Conservation (phyloP, 2,888 invertebrate species). For the Cybosia mesomella region DNA sequence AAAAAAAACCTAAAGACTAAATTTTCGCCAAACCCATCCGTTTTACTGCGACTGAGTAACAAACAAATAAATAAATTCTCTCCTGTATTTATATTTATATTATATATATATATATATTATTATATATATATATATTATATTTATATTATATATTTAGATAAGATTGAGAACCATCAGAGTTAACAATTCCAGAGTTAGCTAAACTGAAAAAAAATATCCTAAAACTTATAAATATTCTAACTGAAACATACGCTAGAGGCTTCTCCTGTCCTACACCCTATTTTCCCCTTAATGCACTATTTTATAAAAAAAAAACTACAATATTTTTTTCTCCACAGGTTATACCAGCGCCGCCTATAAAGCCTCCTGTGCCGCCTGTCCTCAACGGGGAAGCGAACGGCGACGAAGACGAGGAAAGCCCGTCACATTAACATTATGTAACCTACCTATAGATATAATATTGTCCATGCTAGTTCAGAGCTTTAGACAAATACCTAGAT, state of each 20-base stretch:
- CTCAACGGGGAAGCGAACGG: constrained; percentile 78
- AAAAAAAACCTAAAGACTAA: too few species aligned
- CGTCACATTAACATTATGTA: constrained; percentile 59
- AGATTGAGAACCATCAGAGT: not conserved
- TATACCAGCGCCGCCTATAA: constrained; percentile 82
- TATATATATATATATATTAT: too few species aligned
- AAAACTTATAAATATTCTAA: too few species aligned
- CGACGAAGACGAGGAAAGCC: constrained; percentile 61
- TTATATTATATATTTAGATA: too few species aligned
- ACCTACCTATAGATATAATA: constrained; percentile 37
- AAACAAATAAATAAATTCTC: too few species aligned
- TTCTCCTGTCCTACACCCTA: not conserved
- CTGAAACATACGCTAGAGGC: not conserved
- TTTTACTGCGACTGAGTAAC: too few species aligned
- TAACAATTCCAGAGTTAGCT: too few species aligned
- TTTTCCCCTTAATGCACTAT: constrained; percentile 14
- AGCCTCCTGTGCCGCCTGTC: constrained; percentile 66
- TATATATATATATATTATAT: too few species aligned
- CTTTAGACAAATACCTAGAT: constrained; percentile 2
- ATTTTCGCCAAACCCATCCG: too few species aligned
- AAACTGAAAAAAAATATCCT: too few species aligned
- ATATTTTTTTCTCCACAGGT: constrained; percentile 64
- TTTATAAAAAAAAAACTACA: constrained; percentile 9
- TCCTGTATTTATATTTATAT: too few species aligned
- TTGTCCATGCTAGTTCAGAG: constrained; percentile 50